Percentiles rank a stretch among this genome's conserved stretches.
Conservation (phyloP, 1,140 invertebrate species). For the Euura saliciscinereae region DNA sequence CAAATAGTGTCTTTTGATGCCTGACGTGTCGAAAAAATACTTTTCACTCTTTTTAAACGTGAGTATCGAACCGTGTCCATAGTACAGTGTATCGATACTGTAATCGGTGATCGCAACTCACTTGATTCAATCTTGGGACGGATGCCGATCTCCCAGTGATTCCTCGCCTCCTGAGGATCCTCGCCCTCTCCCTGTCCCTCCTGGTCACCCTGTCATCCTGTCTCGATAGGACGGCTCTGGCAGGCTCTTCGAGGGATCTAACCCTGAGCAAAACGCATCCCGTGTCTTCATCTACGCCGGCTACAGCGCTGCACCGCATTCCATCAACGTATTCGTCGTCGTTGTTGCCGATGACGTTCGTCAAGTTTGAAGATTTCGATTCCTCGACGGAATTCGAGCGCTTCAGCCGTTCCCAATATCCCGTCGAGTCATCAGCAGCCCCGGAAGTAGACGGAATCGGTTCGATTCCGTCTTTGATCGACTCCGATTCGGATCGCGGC, state of each 20-base stretch:
- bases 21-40: too few relatives aligned
- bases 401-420: not conserved
- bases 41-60: too few relatives aligned
- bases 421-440: not conserved
- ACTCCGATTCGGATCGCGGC: not conserved
- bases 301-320: conserved; percentile 39
- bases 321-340: conserved; percentile 30
- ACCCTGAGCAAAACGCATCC: conserved; percentile 50
- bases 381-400: not conserved
- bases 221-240: conserved; percentile 24
- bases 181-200: conserved; percentile 51
- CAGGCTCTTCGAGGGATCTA: conserved; percentile 38
- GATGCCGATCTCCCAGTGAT: conserved; percentile 52
- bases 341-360: not conserved
- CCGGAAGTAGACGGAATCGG: conserved; percentile 17
- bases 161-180: conserved; percentile 47
- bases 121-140: conserved; percentile 48
- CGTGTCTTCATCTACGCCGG: conserved; percentile 37
- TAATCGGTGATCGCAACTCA: conserved; percentile 36
- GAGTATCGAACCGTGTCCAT: too few relatives aligned
- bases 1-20: too few relatives aligned
- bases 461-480: not conserved
- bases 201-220: conserved; percentile 50
- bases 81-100: too few relatives aligned
- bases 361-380: not conserved